Conservation (phyloP, 2,888 invertebrate species). For the Argynnis bischoffii region DNA sequence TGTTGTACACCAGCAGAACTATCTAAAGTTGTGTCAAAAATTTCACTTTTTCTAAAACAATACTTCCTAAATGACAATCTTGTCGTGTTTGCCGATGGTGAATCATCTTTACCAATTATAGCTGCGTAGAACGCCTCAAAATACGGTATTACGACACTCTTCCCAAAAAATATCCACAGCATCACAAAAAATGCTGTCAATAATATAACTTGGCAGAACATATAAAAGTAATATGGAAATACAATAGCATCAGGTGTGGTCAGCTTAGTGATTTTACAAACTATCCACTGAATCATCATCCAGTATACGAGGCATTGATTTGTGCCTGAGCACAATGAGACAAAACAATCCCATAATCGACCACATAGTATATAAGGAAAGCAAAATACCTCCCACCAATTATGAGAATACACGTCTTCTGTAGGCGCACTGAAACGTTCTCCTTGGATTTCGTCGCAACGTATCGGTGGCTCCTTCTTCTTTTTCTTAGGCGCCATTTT, state of each 20-base stretch:
- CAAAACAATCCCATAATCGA: slow-evolving; percentile 60
- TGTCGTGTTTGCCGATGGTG: slow-evolving; percentile 34
- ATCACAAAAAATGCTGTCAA: slow-evolving; percentile 53
- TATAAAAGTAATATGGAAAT: slow-evolving; percentile 71
- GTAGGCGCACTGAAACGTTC: slow-evolving; percentile 57
- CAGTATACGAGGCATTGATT: slow-evolving; percentile 69
- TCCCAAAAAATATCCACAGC: slow-evolving; percentile 61
- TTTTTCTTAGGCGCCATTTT: slow-evolving; percentile 54
- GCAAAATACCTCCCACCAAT: slow-evolving; percentile 71
- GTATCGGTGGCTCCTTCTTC: slow-evolving; percentile 44
- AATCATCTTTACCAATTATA: slow-evolving; percentile 36
- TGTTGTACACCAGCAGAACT: slow-evolving; percentile 34
- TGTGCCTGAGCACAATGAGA: slow-evolving; percentile 61
- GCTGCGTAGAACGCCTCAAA: slow-evolving; percentile 50
- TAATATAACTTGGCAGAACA: slow-evolving; percentile 67
- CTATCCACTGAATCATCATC: slow-evolving; percentile 69
- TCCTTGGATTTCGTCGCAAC: slow-evolving; percentile 53
- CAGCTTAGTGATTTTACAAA: slow-evolving; percentile 64
- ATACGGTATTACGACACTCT: slow-evolving; percentile 55
- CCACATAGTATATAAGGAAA: slow-evolving; percentile 66
- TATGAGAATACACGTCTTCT: slow-evolving; percentile 59
- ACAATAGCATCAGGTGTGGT: slow-evolving; percentile 65
- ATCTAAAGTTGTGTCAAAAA: slow-evolving; percentile 58
- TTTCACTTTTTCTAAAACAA: slow-evolving; percentile 71
- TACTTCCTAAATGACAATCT: slow-evolving; percentile 61